Percentiles rank a stretch among this genome's conserved stretches.
Conservation (phyloP, 2,797 vertebrate species). For the Australoheros facetus region DNA sequence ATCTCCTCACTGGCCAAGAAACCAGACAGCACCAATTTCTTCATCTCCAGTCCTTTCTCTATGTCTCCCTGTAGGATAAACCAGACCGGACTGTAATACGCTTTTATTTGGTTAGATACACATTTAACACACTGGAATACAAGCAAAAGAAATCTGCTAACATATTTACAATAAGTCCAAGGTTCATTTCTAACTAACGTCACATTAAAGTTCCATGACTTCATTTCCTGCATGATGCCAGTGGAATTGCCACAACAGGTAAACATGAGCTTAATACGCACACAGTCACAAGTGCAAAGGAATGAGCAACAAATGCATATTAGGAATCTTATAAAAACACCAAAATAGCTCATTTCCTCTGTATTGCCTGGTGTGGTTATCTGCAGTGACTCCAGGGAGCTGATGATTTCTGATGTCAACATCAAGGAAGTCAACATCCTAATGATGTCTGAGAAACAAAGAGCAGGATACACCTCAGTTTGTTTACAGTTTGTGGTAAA, state of each 20-base stretch:
- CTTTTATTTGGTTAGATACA: not conserved
- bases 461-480: not conserved
- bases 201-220: not conserved
- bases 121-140: not conserved
- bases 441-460: constrained; percentile 20
- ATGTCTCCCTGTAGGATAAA: constrained; percentile 83
- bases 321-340: constrained; percentile 22
- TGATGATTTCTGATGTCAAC: constrained; percentile 1
- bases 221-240: constrained; percentile 21
- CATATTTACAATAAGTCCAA: not conserved
- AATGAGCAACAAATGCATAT: not conserved
- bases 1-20: constrained; percentile 98
- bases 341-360: constrained; percentile 36
- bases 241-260: constrained; percentile 12
- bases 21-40: constrained; percentile 94
- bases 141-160: not conserved
- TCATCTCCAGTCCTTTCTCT: constrained; percentile 97
- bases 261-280: constrained; percentile 21
- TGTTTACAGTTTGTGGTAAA: not conserved
- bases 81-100: constrained; percentile 4
- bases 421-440: constrained; percentile 43
- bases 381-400: constrained; percentile 2
- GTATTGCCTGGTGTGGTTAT: not conserved
- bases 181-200: not conserved
- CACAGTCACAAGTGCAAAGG: not conserved